Percentiles rank a stretch among this genome's conserved stretches.
Conservation (phyloP, 2,888 invertebrate genomes). For the Aporophyla nigra region DNA sequence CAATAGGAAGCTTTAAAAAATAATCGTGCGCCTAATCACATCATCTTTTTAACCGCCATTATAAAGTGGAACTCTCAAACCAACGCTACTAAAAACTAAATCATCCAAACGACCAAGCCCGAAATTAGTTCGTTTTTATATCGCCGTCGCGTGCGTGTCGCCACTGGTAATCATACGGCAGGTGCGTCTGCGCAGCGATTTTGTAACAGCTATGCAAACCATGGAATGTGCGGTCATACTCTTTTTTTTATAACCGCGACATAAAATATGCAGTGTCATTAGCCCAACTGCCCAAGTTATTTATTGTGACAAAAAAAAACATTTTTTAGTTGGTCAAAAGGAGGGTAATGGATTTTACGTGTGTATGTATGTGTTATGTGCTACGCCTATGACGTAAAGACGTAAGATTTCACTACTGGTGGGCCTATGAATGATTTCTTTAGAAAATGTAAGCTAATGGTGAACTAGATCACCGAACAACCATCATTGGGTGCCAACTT, state of each 20-base stretch:
- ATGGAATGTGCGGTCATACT: constrained; percentile 63
- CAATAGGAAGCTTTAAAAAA: constrained; percentile 10
- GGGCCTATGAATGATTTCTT: constrained; percentile 28
- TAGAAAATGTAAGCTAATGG: constrained; percentile 10
- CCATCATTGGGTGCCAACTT: constrained; percentile 4
- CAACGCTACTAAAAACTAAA: constrained; percentile 46
- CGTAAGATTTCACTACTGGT: constrained; percentile 42
- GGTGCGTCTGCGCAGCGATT: constrained; percentile 63
- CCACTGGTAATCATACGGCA: constrained; percentile 60
- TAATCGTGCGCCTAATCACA: constrained; percentile 18
- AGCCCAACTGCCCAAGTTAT: constrained; percentile 35
- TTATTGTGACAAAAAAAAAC: constrained; percentile 43
- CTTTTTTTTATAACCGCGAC: constrained; percentile 56
- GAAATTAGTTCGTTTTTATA: constrained; percentile 61
- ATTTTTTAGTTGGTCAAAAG: constrained; percentile 43
- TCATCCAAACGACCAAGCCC: constrained; percentile 46
- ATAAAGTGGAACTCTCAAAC: constrained; percentile 39
- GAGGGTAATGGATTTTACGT: constrained; percentile 58
- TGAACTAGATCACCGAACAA: constrained; percentile 7
- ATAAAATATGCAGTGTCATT: constrained; percentile 60
- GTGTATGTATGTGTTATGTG: constrained; percentile 28
- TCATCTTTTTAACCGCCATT: constrained; percentile 28
- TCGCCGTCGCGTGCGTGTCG: constrained; percentile 62
- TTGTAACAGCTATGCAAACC: constrained; percentile 65
- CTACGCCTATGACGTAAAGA: constrained; percentile 51